Evolutionary conservation across 1,140 invertebrate genomes (phyloP), one percentile per base, ranked within the genome.

Genomic region (Pissodes strobi): DNA sequence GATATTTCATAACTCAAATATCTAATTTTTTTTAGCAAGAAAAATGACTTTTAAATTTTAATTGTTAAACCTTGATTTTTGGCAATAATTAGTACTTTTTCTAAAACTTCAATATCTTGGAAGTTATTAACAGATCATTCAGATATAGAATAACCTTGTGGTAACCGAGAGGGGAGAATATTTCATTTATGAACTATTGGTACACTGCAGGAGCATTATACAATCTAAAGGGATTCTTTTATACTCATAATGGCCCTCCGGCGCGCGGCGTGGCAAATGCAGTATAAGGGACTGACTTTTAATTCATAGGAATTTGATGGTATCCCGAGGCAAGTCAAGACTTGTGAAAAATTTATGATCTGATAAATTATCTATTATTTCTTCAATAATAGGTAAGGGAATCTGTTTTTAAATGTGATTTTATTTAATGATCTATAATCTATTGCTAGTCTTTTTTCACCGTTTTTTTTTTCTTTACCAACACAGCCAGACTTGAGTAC

Each of bases 351-450:
- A 0, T 67, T 69, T 19, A 68, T 67, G 1, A 74, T 30, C 12
- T 70, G 39, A 46, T 71, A 67, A 17, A 69, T n/a, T n/a, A n/a
- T n/a, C n/a, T n/a, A n/a, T n/a, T n/a, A n/a, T n/a, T n/a, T n/a
- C n/a, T n/a, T n/a, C 64, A 21, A 70, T 72, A 49, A 53, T 51
- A 10, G 64, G 71, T 37, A 74, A 18, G 71, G 68, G 53, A 66
- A 79, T 64, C 62, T 79, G 85, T 63, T 86, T 82, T 0, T 79
- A 68, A 46, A 78, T 78, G 10, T n/a, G n/a, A n/a, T n/a, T n/a
- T n/a, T n/a, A n/a, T n/a, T n/a, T n/a, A n/a, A n/a, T n/a, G n/a
- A n/a, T n/a, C n/a, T n/a, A n/a, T n/a, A n/a, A n/a, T n/a, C n/a
- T n/a, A n/a, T n/a, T n/a, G n/a, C n/a, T n/a, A 79, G 18, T 23